Conservation (phyloP, 2,797 vertebrate species). For the Florisuga fusca region DNA sequence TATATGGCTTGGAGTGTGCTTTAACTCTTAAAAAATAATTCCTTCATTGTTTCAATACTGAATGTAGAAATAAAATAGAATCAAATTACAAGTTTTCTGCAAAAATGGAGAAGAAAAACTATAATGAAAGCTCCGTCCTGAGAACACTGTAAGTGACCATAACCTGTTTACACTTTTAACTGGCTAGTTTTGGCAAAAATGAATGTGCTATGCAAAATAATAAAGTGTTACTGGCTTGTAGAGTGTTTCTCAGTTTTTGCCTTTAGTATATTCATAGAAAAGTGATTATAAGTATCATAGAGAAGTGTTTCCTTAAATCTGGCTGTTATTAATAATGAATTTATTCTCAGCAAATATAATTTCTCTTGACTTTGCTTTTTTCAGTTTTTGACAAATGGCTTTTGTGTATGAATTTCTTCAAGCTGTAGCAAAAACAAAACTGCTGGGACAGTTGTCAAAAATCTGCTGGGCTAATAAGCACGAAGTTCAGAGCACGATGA, state of each 20-base stretch:
- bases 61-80: neutral
- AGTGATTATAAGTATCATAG: neutral
- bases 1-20: neutral
- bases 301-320: neutral
- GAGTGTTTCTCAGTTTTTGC: neutral
- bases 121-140: neutral
- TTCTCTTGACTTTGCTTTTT: slow-evolving; percentile 21
- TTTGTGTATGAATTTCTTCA: slow-evolving; percentile 4
- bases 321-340: neutral
- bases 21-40: neutral
- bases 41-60: neutral
- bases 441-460: slow-evolving; percentile 24
- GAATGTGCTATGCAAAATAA: neutral
- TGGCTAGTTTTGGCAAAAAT: neutral
- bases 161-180: neutral
- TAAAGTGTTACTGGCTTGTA: neutral
- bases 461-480: slow-evolving; percentile 27
- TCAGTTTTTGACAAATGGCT: neutral
- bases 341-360: neutral
- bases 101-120: neutral
- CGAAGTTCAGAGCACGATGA: neutral
- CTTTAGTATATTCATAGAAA: neutral
- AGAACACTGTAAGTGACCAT: neutral
- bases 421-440: neutral
- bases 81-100: neutral